Conservation (phyloP, 2,888 invertebrate genomes). For the Nymphalis c-album region DNA sequence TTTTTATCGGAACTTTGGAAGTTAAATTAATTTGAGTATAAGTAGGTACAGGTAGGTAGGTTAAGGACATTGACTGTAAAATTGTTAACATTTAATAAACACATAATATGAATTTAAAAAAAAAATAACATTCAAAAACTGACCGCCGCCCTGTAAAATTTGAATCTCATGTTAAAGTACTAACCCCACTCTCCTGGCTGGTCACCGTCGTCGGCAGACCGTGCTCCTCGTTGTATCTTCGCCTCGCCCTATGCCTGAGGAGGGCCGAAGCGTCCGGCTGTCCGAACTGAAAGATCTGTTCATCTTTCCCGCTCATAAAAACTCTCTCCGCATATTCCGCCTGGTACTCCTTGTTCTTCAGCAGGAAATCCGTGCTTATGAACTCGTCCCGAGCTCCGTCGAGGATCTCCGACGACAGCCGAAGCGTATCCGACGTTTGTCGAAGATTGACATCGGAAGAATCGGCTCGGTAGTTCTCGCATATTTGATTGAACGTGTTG, state of each 20-base stretch:
- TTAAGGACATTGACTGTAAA: no score
- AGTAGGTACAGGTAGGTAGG: no score
- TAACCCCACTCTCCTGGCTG: conserved; percentile 80
- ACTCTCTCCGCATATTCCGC: conserved; percentile 67
- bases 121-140: no score
- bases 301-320: conserved; percentile 62
- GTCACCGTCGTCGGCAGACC: conserved; percentile 68
- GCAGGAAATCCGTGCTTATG: conserved; percentile 48
- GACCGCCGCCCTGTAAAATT: neutral
- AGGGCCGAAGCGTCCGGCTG: conserved; percentile 83
- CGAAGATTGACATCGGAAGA: conserved; percentile 62
- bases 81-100: no score
- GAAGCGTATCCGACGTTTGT: conserved; percentile 68
- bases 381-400: conserved; percentile 48
- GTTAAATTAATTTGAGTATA: no score
- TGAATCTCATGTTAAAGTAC: conserved; percentile 44
- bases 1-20: no score
- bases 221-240: conserved; percentile 71
- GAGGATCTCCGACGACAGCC: conserved; percentile 69
- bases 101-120: no score
- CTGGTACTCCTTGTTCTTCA: conserved; percentile 33
- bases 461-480: conserved; percentile 68
- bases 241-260: conserved; percentile 73
- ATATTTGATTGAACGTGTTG: conserved; percentile 75
- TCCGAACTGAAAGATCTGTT: conserved; percentile 78